Percentiles rank a stretch among this genome's conserved stretches.
Evolutionary conservation across 2,888 invertebrate species (phyloP).

Genomic region (Zele albiditarsus): DNA sequence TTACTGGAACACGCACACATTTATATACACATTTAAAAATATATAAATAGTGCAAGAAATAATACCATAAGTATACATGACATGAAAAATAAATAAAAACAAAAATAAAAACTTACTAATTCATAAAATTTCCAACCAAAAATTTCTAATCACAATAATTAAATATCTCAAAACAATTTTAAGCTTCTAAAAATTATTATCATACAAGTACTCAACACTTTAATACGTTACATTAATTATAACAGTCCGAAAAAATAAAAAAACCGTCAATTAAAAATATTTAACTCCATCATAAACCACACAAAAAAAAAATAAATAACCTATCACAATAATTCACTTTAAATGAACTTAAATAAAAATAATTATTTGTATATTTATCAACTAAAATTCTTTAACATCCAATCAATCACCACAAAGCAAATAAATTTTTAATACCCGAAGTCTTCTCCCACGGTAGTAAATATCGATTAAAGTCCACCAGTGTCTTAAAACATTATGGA

Average conservation of each 20-base stretch:
- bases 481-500: constrained; percentile 37
- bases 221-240: too few relatives aligned
- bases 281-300: too few relatives aligned
- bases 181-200: too few relatives aligned
- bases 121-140: background rate
- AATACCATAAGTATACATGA: background rate
- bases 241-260: too few relatives aligned
- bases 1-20: background rate
- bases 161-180: too few relatives aligned
- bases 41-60: background rate
- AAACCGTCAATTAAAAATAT: too few relatives aligned
- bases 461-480: constrained; percentile 62
- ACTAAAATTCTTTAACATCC: background rate
- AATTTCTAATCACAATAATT: too few relatives aligned
- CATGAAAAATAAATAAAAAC: background rate
- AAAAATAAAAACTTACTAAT: background rate
- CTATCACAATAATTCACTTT: too few relatives aligned
- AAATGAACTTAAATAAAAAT: too few relatives aligned
- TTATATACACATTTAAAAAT: constrained; percentile 6
- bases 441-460: constrained; percentile 55
- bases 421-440: background rate
- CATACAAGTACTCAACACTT: too few relatives aligned
- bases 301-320: too few relatives aligned
- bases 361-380: too few relatives aligned
- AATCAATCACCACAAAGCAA: background rate